phyloP scores from a whole-genome alignment of 2,113 vertebrate genomes.

The Trinectes maculatus region DNA sequence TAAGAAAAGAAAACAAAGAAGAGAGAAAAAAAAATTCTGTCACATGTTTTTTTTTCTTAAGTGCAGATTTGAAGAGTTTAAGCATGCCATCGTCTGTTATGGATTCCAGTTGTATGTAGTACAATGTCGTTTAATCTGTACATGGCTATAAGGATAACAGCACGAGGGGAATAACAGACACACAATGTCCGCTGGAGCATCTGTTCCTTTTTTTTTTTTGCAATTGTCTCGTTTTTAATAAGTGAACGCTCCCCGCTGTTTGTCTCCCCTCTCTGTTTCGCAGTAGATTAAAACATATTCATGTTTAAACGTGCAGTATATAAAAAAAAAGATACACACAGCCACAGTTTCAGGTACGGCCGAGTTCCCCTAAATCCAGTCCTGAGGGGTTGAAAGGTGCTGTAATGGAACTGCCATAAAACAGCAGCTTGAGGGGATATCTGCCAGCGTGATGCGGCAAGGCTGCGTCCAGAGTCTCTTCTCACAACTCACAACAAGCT shows the following conservation, averaged over 20 bases:
- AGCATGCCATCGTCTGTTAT: slow-evolving; percentile 82
- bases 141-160: slow-evolving; percentile 73
- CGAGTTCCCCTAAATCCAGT: slow-evolving; percentile 60
- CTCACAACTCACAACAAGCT: slow-evolving; percentile 21
- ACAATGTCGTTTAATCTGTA: slow-evolving; percentile 76
- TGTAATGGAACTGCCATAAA: slow-evolving; percentile 77
- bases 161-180: slow-evolving; percentile 51
- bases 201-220: slow-evolving; percentile 47
- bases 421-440: slow-evolving; percentile 76
- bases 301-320: slow-evolving; percentile 84
- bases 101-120: slow-evolving; percentile 77
- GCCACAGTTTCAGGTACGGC: slow-evolving; percentile 73
- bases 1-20: slow-evolving; percentile 64
- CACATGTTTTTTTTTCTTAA: slow-evolving; percentile 52
- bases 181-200: slow-evolving; percentile 44
- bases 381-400: slow-evolving; percentile 68
- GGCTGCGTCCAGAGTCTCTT: slow-evolving; percentile 58
- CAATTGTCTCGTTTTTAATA: slow-evolving; percentile 65
- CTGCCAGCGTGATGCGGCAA: slow-evolving; percentile 52
- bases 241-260: slow-evolving; percentile 40
- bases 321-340: slow-evolving; percentile 74
- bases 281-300: slow-evolving; percentile 74
- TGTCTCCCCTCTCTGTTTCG: slow-evolving; percentile 57
- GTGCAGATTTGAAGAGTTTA: slow-evolving; percentile 82
- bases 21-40: slow-evolving; percentile 58